Percentiles rank a stretch among this genome's conserved stretches.
phyloP scores from a whole-genome alignment of 1,140 invertebrate genomes.

The Trichoplusia ni region DNA sequence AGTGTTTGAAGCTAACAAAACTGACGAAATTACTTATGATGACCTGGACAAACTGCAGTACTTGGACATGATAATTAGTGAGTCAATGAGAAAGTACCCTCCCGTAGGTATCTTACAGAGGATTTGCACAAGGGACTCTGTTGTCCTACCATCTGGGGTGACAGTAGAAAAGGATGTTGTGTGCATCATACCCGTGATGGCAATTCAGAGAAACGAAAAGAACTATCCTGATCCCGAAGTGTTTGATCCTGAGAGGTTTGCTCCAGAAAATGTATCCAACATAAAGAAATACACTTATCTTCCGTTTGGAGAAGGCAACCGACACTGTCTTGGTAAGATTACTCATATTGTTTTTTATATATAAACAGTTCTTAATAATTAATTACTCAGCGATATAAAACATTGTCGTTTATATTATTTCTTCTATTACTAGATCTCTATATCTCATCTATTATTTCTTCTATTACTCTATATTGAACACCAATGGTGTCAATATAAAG shows the following conservation, averaged over 20 bases:
- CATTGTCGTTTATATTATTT: no score
- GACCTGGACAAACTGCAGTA: conserved; percentile 55
- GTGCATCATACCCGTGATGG: conserved; percentile 55
- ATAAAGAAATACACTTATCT: conserved; percentile 69
- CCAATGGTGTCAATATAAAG: no score
- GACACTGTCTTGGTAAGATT: conserved; percentile 84
- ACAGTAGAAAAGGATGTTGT: conserved; percentile 47
- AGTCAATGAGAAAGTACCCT: conserved; percentile 76
- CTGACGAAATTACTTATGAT: conserved; percentile 57
- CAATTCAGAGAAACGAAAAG: conserved; percentile 59
- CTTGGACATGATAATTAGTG: conserved; percentile 60
- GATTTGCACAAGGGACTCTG: conserved; percentile 64
- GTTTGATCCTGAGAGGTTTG: conserved; percentile 74
- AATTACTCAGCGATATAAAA: no score
- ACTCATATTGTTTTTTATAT: no score
- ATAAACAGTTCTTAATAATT: no score
- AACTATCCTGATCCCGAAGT: conserved; percentile 67
- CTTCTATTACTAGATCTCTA: no score
- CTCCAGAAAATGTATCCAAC: conserved; percentile 14
- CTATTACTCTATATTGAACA: no score
- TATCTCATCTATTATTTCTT: no score
- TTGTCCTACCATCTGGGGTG: conserved; percentile 46
- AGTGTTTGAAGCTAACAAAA: conserved; percentile 46
- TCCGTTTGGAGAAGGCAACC: conserved; percentile 84
- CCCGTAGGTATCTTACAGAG: conserved; percentile 53